Percentiles rank a stretch among this genome's conserved stretches.
These are phyloP conservation scores for Pyrgilauda ruficollis DNA, from an alignment of 2,113 vertebrate species.

Conservation along the genomic window DNA sequence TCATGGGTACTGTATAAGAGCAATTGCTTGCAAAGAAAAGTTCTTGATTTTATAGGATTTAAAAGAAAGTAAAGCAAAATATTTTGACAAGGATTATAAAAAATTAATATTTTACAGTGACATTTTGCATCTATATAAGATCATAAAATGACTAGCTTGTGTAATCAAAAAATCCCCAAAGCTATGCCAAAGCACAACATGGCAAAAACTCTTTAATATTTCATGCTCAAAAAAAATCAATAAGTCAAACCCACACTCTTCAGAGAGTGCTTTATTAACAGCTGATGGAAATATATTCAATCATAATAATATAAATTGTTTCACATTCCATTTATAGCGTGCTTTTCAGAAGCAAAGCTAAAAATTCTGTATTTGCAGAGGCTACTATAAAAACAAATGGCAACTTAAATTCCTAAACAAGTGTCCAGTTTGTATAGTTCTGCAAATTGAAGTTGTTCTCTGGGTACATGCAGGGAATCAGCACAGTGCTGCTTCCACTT, in stretches of 20 bases:
- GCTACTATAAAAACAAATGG: not conserved
- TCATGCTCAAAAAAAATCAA: not conserved
- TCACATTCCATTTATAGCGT: not conserved
- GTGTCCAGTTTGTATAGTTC: not conserved
- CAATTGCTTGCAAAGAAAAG: not conserved
- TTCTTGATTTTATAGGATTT: not conserved
- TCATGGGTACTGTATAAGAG: not conserved
- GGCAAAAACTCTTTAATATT: not conserved
- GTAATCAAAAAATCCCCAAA: not conserved
- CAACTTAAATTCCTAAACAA: not conserved
- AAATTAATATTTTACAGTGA: not conserved
- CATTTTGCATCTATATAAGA: not conserved
- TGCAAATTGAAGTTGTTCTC: not conserved
- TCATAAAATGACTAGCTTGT: not conserved
- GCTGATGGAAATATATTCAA: not conserved
- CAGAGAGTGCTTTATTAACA: slow-evolving; percentile 4
- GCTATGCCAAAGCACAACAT: not conserved
- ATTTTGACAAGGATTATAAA: not conserved
- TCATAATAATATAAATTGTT: not conserved
- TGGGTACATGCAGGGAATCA: not conserved
- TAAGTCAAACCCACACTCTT: slow-evolving; percentile 6
- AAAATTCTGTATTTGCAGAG: not conserved
- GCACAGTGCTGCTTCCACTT: not conserved
- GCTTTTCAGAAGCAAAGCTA: not conserved
- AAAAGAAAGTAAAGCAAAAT: not conserved